Percentiles rank a stretch among this genome's conserved stretches.
phyloP scores from a whole-genome alignment of 2,888 invertebrate species.

The Microplitis manilae region DNA sequence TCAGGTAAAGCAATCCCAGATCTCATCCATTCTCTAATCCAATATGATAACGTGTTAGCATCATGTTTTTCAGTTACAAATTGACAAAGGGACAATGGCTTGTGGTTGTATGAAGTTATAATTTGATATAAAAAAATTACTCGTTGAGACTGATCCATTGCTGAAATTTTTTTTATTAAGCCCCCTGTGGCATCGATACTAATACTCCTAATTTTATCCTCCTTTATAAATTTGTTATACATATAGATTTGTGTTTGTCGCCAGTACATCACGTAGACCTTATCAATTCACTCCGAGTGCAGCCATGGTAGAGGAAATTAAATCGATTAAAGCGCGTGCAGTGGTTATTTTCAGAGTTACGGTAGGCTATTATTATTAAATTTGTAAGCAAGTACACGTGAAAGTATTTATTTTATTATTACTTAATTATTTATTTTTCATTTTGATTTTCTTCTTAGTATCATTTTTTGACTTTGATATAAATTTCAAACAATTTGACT shows the following conservation, averaged over 20 bases:
- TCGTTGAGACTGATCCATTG: constrained; percentile 41
- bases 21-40: constrained; percentile 50
- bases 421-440: no score
- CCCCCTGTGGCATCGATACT: constrained; percentile 50
- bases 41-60: constrained; percentile 47
- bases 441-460: no score
- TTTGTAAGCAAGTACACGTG: no score
- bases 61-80: constrained; percentile 54
- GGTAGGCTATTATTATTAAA: no score
- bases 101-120: constrained; percentile 40
- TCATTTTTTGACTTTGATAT: no score
- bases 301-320: no score
- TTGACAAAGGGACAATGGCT: constrained; percentile 52
- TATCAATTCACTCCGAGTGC: no score
- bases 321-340: no score
- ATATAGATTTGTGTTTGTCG: constrained; percentile 40
- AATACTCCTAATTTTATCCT: constrained; percentile 39
- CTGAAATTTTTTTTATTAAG: constrained; percentile 41
- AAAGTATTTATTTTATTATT: no score
- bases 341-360: no score
- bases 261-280: no score
- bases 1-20: constrained; percentile 46
- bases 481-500: no score
- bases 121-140: constrained; percentile 52
- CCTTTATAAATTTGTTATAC: constrained; percentile 44